phyloP scores from a whole-genome alignment of 2,888 invertebrate genomes.

The Elegia similella region DNA sequence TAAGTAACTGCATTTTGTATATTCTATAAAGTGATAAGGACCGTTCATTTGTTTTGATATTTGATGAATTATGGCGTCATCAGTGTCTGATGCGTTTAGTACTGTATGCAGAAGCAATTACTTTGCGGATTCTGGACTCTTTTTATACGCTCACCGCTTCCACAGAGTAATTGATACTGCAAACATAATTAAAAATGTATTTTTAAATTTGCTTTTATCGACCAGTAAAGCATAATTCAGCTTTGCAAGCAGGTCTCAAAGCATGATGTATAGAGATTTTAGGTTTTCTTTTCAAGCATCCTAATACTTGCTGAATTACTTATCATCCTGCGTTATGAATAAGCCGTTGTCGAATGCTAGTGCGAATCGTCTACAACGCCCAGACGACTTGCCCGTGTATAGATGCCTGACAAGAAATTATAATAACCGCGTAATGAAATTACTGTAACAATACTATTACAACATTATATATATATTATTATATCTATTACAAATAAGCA shows the following conservation, averaged over 20 bases:
- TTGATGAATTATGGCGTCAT: conserved; percentile 77
- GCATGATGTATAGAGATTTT: conserved; percentile 80
- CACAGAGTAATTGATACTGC: conserved; percentile 75
- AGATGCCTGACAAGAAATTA: conserved; percentile 75
- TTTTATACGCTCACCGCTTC: conserved; percentile 80
- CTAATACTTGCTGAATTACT: conserved; percentile 40
- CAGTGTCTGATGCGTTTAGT: conserved; percentile 73
- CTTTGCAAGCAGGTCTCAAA: conserved; percentile 73
- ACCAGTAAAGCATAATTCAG: conserved; percentile 67
- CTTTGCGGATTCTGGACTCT: conserved; percentile 76
- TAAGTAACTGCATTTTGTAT: conserved; percentile 83
- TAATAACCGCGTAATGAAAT: conserved; percentile 80
- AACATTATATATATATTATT: conserved; percentile 51
- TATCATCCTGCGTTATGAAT: conserved; percentile 13
- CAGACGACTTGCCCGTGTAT: conserved; percentile 44
- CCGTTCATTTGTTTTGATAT: conserved; percentile 81
- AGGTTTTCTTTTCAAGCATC: conserved; percentile 76
- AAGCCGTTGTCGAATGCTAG: conserved; percentile 29
- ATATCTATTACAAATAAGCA: conserved; percentile 79
- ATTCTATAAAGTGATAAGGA: conserved; percentile 82
- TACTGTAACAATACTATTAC: conserved; percentile 80
- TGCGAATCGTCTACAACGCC: conserved; percentile 30
- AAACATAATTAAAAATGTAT: conserved; percentile 65
- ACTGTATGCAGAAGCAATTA: conserved; percentile 71
- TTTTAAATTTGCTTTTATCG: conserved; percentile 70